phyloP scores from a whole-genome alignment of 2,888 invertebrate species.

The Torymus aiolomorphi region DNA sequence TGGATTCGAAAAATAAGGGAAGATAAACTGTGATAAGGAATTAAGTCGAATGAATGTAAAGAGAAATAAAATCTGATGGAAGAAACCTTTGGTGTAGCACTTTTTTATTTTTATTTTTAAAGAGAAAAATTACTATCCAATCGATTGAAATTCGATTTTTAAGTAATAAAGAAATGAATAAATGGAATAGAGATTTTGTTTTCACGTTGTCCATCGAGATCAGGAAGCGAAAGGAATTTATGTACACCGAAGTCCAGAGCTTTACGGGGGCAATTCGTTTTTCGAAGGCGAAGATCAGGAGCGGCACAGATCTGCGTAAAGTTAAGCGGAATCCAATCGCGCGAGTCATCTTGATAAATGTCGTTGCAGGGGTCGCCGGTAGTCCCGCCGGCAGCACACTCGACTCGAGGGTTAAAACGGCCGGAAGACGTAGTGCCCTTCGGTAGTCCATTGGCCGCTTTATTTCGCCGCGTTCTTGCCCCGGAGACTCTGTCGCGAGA shows the following conservation, averaged over 20 bases:
- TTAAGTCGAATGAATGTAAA: too few species aligned
- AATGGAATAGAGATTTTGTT: too few species aligned
- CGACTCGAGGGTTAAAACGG: conserved; percentile 64
- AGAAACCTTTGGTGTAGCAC: too few species aligned
- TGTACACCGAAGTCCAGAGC: not conserved
- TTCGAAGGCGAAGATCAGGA: conserved; percentile 9
- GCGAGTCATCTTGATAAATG: conserved; percentile 60
- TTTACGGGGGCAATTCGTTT: conserved; percentile 28
- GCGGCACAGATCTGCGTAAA: conserved; percentile 36
- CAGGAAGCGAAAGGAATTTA: not conserved
- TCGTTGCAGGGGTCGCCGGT: conserved; percentile 24
- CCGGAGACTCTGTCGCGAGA: conserved; percentile 54
- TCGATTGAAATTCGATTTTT: too few species aligned
- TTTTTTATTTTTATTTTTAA: too few species aligned
- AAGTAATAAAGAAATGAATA: too few species aligned
- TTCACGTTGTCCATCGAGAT: not conserved
- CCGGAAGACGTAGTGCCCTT: conserved; percentile 67
- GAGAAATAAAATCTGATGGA: too few species aligned
- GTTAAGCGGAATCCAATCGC: conserved; percentile 60
- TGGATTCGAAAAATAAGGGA: too few species aligned
- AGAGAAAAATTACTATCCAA: too few species aligned
- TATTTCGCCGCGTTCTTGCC: conserved; percentile 67
- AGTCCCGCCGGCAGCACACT: conserved; percentile 15
- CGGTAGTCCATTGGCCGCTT: conserved; percentile 69
- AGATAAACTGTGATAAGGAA: too few species aligned